Evolutionary conservation across 1,140 invertebrate species (phyloP).

Genomic region (Macrocentrus cingulum): DNA sequence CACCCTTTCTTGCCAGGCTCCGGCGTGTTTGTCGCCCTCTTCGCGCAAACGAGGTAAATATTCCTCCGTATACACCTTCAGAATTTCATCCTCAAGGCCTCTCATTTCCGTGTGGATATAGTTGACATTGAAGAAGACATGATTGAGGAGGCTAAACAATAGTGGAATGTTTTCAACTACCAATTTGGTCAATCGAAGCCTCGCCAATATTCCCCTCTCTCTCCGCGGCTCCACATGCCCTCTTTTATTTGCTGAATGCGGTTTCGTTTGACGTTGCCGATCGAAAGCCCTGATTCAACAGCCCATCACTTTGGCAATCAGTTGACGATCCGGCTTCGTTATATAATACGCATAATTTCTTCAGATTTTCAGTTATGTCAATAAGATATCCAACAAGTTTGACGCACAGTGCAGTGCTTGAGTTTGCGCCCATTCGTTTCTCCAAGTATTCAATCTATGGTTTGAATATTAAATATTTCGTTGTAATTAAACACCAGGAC

Average conservation of each 20-base stretch:
- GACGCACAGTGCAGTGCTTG: constrained; percentile 71
- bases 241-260: constrained; percentile 93
- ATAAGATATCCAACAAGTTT: constrained; percentile 98
- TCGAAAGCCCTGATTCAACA: constrained; percentile 98
- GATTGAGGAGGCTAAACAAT: constrained; percentile 93
- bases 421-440: constrained; percentile 76
- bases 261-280: constrained; percentile 98
- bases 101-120: constrained; percentile 96
- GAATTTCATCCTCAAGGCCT: constrained; percentile 87
- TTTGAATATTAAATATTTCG: constrained; percentile 98
- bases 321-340: constrained; percentile 96
- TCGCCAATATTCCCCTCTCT: constrained; percentile 86
- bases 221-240: constrained; percentile 72
- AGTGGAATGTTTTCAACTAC: constrained; percentile 99
- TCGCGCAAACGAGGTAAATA: constrained; percentile 93
- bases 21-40: constrained; percentile 87
- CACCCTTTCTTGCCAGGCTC: constrained; percentile 95
- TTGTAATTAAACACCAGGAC: constrained; percentile 99
- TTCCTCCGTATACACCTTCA: constrained; percentile 92
- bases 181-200: constrained; percentile 93
- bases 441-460: constrained; percentile 64
- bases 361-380: constrained; percentile 98
- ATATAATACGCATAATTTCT: constrained; percentile 97
- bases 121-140: constrained; percentile 97
- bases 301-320: constrained; percentile 99